Evolutionary conservation across 2,797 vertebrate species (phyloP).

Genomic region (Sebastes paucispinis): DNA sequence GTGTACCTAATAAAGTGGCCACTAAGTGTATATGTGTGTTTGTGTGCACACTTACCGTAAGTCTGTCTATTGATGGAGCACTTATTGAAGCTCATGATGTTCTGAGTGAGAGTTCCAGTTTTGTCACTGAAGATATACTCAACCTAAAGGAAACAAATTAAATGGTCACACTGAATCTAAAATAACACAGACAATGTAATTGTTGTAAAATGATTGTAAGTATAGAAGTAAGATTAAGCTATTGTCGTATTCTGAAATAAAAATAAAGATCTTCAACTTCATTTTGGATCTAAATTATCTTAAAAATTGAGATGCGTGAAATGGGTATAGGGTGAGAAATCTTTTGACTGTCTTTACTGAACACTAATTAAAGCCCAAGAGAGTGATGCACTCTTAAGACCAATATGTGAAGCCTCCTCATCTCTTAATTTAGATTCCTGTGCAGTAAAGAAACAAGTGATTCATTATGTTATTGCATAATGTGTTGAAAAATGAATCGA

Average conservation of each 20-base stretch:
- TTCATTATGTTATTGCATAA: not conserved
- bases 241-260: not conserved
- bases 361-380: not conserved
- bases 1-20: not conserved
- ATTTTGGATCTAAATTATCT: not conserved
- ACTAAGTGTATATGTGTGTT: not conserved
- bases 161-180: not conserved
- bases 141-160: slow-evolving; percentile 70
- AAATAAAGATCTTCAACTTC: not conserved
- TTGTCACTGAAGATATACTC: slow-evolving; percentile 97
- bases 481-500: not conserved
- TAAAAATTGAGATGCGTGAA: not conserved
- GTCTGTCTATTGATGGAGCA: slow-evolving; percentile 90
- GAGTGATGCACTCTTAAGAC: not conserved
- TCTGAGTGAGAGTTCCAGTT: slow-evolving; percentile 95
- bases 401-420: not conserved
- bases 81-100: slow-evolving; percentile 96
- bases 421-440: not conserved
- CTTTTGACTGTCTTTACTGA: not conserved
- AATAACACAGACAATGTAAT: not conserved
- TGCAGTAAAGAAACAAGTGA: not conserved
- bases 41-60: slow-evolving; percentile 80
- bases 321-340: not conserved
- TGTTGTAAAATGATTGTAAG: not conserved
- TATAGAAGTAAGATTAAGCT: not conserved